Percentiles rank a stretch among this genome's conserved stretches.
phyloP scores from a whole-genome alignment of 2,888 invertebrate genomes.

The Agapetus fuscipes region DNA sequence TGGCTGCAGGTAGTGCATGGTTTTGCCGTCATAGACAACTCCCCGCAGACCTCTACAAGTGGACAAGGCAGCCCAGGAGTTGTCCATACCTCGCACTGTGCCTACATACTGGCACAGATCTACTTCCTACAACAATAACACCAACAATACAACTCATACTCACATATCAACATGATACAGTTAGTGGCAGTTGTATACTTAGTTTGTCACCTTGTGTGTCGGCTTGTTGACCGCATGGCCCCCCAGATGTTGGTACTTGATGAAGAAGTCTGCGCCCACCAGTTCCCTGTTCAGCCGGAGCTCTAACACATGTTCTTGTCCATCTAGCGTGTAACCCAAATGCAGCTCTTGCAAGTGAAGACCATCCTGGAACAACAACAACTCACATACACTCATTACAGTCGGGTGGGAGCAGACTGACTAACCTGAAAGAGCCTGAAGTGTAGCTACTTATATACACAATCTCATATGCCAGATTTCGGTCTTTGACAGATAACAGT shows the following conservation, averaged over 20 bases:
- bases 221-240: constrained; percentile 46
- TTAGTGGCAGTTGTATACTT: background rate
- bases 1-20: constrained; percentile 62
- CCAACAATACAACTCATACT: background rate
- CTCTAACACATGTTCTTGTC: constrained; percentile 57
- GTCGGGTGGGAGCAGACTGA: too few relatives aligned
- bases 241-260: constrained; percentile 49
- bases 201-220: constrained; percentile 39
- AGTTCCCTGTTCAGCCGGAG: constrained; percentile 63
- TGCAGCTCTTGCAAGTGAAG: constrained; percentile 46
- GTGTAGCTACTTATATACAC: too few relatives aligned
- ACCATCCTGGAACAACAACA: constrained; percentile 39
- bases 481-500: too few relatives aligned
- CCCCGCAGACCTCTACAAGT: constrained; percentile 72
- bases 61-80: constrained; percentile 77
- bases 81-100: constrained; percentile 53
- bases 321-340: constrained; percentile 56
- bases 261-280: constrained; percentile 57
- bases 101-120: constrained; percentile 73
- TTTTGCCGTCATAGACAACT: constrained; percentile 67
- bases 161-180: background rate
- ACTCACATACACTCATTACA: too few relatives aligned
- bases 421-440: too few relatives aligned
- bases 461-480: too few relatives aligned
- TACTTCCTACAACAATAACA: constrained; percentile 53